Percentiles rank a stretch among this genome's conserved stretches.
phyloP scores from a whole-genome alignment of 2,888 invertebrate genomes.

The Platycnemis pennipes region DNA sequence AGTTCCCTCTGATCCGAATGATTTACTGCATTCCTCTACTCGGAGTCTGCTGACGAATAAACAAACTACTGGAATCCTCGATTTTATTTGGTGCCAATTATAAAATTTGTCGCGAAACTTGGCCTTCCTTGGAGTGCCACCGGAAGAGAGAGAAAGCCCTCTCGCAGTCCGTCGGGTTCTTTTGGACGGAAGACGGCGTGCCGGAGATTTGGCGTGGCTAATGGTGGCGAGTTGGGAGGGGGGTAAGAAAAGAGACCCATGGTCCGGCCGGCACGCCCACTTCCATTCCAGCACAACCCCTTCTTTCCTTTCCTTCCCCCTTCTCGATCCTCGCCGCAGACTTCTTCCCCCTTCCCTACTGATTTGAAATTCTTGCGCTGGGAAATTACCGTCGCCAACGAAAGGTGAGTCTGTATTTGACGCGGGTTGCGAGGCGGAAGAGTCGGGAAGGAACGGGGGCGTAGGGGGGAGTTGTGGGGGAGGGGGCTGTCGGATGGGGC shows the following conservation, averaged over 20 bases:
- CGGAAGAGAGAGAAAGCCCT: neutral
- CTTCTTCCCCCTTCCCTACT: neutral
- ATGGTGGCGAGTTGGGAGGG: neutral
- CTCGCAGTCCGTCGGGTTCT: no score
- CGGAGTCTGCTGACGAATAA: neutral
- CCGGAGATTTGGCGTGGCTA: neutral
- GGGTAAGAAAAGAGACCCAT: neutral
- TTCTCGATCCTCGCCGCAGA: neutral
- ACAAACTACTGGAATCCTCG: neutral
- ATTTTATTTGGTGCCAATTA: neutral
- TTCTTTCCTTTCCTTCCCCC: neutral
- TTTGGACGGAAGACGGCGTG: neutral
- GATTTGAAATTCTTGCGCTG: neutral
- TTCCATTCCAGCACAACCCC: neutral
- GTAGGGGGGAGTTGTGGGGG: neutral
- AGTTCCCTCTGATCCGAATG: no score
- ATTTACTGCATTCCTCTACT: no score
- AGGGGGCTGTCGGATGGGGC: neutral
- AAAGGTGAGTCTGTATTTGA: neutral
- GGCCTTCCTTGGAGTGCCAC: neutral
- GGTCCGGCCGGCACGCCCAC: neutral
- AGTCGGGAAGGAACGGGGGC: neutral
- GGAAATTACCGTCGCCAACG: neutral
- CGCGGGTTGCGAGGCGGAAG: constrained; percentile 23
- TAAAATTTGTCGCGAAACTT: neutral